Conservation (phyloP, 1,140 invertebrate genomes). For the Platyscapa corneri region DNA sequence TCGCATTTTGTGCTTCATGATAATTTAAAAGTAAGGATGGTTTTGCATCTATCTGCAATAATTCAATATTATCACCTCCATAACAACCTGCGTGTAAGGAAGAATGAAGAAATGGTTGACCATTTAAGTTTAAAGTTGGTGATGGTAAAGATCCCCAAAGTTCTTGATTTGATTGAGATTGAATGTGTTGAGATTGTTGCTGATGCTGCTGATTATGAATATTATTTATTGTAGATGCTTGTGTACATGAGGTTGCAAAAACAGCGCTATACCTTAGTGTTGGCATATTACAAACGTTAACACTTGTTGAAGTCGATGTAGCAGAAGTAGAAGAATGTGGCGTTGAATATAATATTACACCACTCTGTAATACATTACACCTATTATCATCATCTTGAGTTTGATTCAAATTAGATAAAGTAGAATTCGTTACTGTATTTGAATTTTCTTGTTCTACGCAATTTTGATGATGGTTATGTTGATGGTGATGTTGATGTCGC, state of each 20-base stretch:
- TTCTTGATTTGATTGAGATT: slow-evolving; percentile 64
- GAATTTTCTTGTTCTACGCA: slow-evolving; percentile 57
- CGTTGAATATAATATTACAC: slow-evolving; percentile 70
- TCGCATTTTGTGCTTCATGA: slow-evolving; percentile 65
- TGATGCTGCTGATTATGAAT: slow-evolving; percentile 63
- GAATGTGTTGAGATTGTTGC: slow-evolving; percentile 59
- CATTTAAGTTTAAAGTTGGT: slow-evolving; percentile 68
- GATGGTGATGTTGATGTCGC: slow-evolving; percentile 61
- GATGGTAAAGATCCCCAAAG: slow-evolving; percentile 72
- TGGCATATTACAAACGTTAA: slow-evolving; percentile 77
- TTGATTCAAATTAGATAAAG: not conserved
- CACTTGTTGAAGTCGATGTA: slow-evolving; percentile 59
- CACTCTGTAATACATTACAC: slow-evolving; percentile 68
- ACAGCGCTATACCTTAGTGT: slow-evolving; percentile 79
- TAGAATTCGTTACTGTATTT: slow-evolving; percentile 63
- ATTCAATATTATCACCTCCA: slow-evolving; percentile 69
- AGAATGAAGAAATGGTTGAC: slow-evolving; percentile 68
- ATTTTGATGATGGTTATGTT: slow-evolving; percentile 54
- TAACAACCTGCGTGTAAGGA: slow-evolving; percentile 65
- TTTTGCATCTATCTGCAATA: slow-evolving; percentile 71
- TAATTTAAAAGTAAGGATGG: slow-evolving; percentile 67
- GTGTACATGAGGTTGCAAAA: slow-evolving; percentile 79
- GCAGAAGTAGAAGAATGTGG: slow-evolving; percentile 48
- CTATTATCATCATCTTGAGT: slow-evolving; percentile 63
- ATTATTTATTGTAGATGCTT: slow-evolving; percentile 74